Conservation (phyloP, 2,113 vertebrate species). For the Petrocephalus microphthalmus region DNA sequence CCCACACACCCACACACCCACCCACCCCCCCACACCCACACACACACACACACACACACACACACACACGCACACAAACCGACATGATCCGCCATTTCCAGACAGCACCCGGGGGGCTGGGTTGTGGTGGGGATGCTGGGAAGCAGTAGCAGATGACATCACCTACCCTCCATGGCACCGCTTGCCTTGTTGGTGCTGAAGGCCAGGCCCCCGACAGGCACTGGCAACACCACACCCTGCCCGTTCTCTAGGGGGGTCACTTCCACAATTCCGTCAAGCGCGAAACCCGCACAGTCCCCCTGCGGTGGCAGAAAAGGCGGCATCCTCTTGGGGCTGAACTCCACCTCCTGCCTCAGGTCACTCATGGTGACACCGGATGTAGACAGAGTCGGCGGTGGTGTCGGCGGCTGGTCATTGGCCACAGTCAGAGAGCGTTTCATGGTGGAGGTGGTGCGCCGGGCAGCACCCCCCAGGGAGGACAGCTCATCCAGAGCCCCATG, state of each 20-base stretch:
- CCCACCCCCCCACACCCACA: background rate
- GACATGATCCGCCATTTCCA: background rate
- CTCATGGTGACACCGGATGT: background rate
- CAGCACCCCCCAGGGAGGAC: conserved; percentile 38
- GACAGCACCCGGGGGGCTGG: background rate
- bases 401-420: conserved; percentile 54
- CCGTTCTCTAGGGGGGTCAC: conserved; percentile 25
- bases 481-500: conserved; percentile 38
- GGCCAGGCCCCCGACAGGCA: background rate
- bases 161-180: conserved; percentile 14
- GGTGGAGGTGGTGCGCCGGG: conserved; percentile 49
- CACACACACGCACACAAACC: background rate
- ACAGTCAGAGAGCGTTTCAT: conserved; percentile 75
- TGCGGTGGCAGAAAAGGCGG: conserved; percentile 19
- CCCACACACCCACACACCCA: background rate
- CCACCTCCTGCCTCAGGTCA: conserved; percentile 6
- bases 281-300: conserved; percentile 26
- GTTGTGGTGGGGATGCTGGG: background rate
- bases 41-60: background rate
- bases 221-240: conserved; percentile 15
- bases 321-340: background rate
- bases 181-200: background rate
- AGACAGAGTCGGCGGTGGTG: conserved; percentile 8
- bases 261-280: conserved; percentile 61
- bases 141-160: background rate